These are phyloP conservation scores for Plodia interpunctella DNA, from an alignment of 1,140 invertebrate genomes.

Conservation along the genomic window DNA sequence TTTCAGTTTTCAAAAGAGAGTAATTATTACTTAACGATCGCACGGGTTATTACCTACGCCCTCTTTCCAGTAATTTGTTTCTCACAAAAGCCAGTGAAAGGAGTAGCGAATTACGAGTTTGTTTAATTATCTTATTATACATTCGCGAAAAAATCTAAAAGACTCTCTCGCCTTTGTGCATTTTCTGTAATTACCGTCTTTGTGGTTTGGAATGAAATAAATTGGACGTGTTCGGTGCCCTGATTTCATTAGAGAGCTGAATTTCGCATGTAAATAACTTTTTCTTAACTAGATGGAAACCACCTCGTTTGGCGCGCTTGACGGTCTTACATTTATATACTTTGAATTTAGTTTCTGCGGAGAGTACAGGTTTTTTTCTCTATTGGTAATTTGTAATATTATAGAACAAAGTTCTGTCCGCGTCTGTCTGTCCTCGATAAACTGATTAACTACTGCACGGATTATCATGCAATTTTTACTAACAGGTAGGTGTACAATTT, in stretches of 20 bases:
- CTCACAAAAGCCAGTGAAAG: slow-evolving; percentile 23
- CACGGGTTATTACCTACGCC: slow-evolving; percentile 8
- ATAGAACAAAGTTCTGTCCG: too few species aligned
- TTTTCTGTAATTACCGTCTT: slow-evolving; percentile 17
- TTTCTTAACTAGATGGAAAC: slow-evolving; percentile 10
- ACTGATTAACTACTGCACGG: too few species aligned
- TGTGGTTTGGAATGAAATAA: slow-evolving; percentile 19
- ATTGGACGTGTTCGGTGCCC: slow-evolving; percentile 14
- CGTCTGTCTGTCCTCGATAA: too few species aligned
- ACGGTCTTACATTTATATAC: too few species aligned
- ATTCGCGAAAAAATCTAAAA: slow-evolving; percentile 18
- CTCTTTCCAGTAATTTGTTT: slow-evolving; percentile 12
- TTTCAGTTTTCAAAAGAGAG: slow-evolving; percentile 8
- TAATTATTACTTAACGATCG: slow-evolving; percentile 10
- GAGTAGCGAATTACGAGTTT: slow-evolving; percentile 15
- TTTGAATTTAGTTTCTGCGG: too few species aligned
- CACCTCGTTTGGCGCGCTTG: background rate
- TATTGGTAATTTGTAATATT: too few species aligned
- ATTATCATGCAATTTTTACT: too few species aligned
- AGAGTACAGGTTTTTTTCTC: too few species aligned
- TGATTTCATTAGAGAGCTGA: slow-evolving; percentile 16
- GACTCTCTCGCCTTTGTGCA: slow-evolving; percentile 19
- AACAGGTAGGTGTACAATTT: too few species aligned
- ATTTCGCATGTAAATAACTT: slow-evolving; percentile 12
- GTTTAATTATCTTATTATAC: slow-evolving; percentile 25